Base-by-base conservation (phyloP, 1,140 invertebrate species). In the Oreohelix idahoensis region DNA sequence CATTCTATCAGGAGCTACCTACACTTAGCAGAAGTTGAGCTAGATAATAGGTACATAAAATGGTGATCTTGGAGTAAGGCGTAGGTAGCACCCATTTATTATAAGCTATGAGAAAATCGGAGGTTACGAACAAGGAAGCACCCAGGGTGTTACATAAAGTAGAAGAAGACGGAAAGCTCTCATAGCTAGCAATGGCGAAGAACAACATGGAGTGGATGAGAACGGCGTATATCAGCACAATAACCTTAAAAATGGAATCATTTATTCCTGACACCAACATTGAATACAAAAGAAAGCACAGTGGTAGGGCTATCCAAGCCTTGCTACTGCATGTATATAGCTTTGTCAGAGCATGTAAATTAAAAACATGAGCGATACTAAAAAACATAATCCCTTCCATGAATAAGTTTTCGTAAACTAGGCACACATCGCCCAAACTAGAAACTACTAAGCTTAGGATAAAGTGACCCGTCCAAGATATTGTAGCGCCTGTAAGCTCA, bases 11-110 rank as follows among this genome's bases (percentile, higher is more conserved):
- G 53, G 45, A 29, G 35, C 20, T 77, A 49, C 77, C 58, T 39
- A 79, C 1, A 66, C 53, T 79, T 8, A 81, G 79, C 1, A 81
- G 45, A 29, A 81, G 45, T 36, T 81, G 79, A 32, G 79, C 79
- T 45, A 51, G 4, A 32, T 81, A 81, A 71, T 81, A 81, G 20
- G 79, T 81, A 11, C 29, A 4, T 39, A 81, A n/a, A 71, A 81
- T 81, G n/a, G n/a, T 20, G 0, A 23, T 29, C 45, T 81, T 38
- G 8, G 79, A 17, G 10, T 35, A 35, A 1, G 45, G 45, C 20
- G 38, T 23, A 2, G 11, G 5, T 8, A 49, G 4, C 1, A 81
- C 4, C 79, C 79, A 81, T 36, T 32, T 70, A 35, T 71, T 71
- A 26, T 29, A 32, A 0, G 66, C 79, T 1, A 81, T 81, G 66